Evolutionary conservation across 2,113 vertebrate genomes (phyloP), one percentile per base, ranked within the genome.

Genomic region (Lepus timidus): DNA sequence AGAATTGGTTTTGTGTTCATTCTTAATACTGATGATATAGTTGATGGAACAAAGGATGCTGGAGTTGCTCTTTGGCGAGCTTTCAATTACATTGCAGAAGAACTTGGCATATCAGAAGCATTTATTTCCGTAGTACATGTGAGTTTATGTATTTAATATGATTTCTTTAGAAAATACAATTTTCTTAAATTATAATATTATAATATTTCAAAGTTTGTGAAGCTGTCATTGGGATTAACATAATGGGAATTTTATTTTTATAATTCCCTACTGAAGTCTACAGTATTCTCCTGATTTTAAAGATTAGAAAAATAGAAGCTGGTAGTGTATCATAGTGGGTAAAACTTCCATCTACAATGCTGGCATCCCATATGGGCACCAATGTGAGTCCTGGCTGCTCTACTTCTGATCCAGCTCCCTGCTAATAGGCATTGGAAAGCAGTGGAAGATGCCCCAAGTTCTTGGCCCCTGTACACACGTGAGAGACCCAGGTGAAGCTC

Each of bases 1-100:
- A 99, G 99, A 98, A 99, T 99, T 98, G 99, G 99, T 96, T 99
- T 99, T 98, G 99, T 99, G 97, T 99, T 99, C 97, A 95, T 99
- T 97, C 97, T 99, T 98, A 99, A 97, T 98, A 97, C 98, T 36
- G 97, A 99, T 96, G 99, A 99, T 97, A 98, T 98, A 96, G 97
- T 98, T 93, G 99, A 99, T 98, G 99, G 99, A 95, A 98, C 97
- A 95, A 90, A 98, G 65, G 99, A 99, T 85, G 98, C 98, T 55
- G 99, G 99, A 86, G 98, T 99, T 96, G 99, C 99, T 96, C 98
- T 99, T 97, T 99, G 99, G 98, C 97, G 99, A 98, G 98, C 98
- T 93, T 98, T 99, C 97, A 99, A 99, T 97, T 99, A 99, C 97
- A 98, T 99, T 90, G 95, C 98, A 39, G 99, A 99, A 61, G 99